Conservation (phyloP, 30 jellyfish, hydroid and myxozoan species). For the Pseudorhiza aurosa region DNA sequence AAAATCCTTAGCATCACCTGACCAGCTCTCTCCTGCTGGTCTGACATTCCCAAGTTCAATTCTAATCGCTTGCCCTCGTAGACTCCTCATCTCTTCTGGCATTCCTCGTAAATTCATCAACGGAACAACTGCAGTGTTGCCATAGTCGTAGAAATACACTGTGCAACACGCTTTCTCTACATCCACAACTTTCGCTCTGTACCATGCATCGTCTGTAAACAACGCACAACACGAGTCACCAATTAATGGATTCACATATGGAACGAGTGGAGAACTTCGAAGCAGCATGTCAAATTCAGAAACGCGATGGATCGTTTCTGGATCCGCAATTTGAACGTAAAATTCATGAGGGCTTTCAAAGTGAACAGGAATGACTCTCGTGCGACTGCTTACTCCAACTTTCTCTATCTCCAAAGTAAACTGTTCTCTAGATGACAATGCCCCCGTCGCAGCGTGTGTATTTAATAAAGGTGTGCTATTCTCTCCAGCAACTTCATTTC, state of each 20-base stretch:
- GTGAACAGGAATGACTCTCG: constrained; percentile 50
- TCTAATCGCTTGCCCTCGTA: constrained; percentile 70
- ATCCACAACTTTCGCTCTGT: constrained; percentile 66
- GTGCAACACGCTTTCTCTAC: constrained; percentile 6
- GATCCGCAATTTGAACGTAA: constrained; percentile 55
- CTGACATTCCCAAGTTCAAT: constrained; percentile 39
- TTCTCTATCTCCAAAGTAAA: neutral
- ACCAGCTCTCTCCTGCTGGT: constrained; percentile 18
- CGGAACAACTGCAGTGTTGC: constrained; percentile 12
- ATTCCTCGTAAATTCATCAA: constrained; percentile 25
- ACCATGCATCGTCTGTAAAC: constrained; percentile 53
- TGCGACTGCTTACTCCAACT: neutral
- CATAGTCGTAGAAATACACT: constrained; percentile 43
- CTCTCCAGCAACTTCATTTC: too few relatives aligned
- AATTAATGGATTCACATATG: neutral
- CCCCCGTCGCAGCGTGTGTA: neutral
- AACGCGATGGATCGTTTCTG: constrained; percentile 29
- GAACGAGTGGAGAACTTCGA: neutral
- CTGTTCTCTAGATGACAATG: neutral
- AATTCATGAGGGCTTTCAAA: constrained; percentile 60
- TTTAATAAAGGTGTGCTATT: too few relatives aligned
- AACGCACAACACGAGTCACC: constrained; percentile 48
- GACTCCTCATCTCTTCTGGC: constrained; percentile 58
- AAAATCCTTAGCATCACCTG: constrained; percentile 7
- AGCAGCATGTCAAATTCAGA: constrained; percentile 45